Evolutionary conservation across 2,113 vertebrate species (phyloP), one percentile per base, ranked within the genome.

Genomic region (Heloderma charlesbogerti): DNA sequence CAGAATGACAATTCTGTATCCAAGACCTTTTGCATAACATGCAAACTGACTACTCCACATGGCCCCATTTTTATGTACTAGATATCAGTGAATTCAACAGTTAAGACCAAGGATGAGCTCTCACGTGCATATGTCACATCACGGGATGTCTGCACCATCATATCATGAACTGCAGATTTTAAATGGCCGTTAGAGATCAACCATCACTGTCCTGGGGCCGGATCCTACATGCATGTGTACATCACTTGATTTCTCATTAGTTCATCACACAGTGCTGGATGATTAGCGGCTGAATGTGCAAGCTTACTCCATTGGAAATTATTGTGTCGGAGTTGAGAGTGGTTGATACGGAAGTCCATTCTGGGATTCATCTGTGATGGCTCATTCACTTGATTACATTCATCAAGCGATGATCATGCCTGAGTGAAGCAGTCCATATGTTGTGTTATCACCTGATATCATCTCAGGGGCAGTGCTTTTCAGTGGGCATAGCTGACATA

Each of bases 321-420:
- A 69, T 67, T 54, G 25, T 82, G 22, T n/a, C 48, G 15, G 16
- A 43, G 54, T 18, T 63, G 86, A 87, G 16, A 82, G 22, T 77
- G 74, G 37, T 40, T 43, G 37, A 40, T 40, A 84, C 40, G 22
- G 40, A 84, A 67, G 13, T 67, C 60, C 63, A 40, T 27, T 43
- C 43, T 67, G 60, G 25, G 9, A 10, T 84, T 43, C 37, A 27
- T 45, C 83, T 71, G 40, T 48, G 66, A 71, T 69, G 43, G 43
- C 40, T 86, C 43, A 72, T 54, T 86, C 79, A 72, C 16, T 81
- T 82, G 25, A 43, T 18, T 89, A n/a, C 48, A 67, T 89, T 82
- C 40, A 43, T 31, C 40, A 84, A 25, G 63, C 45, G 63, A 60
- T 63, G 16, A 63, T 31, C 40, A 57, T 74, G 37, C 29, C 57